These are phyloP conservation scores for Chrysemys picta DNA, from an alignment of 2,113 vertebrate genomes.

Conservation along the genomic window DNA sequence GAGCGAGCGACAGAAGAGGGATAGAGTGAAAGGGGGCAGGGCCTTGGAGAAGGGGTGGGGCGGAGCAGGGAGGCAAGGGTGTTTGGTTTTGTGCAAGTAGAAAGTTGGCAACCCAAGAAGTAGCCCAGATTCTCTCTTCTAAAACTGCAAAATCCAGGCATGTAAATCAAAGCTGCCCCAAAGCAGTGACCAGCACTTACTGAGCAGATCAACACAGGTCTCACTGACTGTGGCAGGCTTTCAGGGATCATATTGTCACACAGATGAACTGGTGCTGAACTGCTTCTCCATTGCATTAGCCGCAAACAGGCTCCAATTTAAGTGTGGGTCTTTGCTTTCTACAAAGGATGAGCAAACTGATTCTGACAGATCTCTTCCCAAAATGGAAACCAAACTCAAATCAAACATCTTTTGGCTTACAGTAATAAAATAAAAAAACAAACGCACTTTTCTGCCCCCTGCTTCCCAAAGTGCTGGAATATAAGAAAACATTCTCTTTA, in stretches of 20 bases:
- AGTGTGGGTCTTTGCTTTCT: constrained; percentile 56
- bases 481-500: background rate
- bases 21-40: too few relatives aligned
- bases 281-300: constrained; percentile 45
- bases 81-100: too few relatives aligned
- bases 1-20: too few relatives aligned
- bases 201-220: constrained; percentile 66
- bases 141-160: constrained; percentile 61
- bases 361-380: background rate
- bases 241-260: constrained; percentile 70
- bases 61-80: too few relatives aligned
- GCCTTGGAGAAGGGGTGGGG: too few relatives aligned
- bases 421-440: background rate
- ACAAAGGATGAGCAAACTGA: background rate
- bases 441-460: background rate
- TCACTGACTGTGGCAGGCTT: constrained; percentile 56
- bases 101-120: background rate
- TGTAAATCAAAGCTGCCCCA: constrained; percentile 70
- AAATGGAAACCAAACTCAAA: constrained; percentile 14
- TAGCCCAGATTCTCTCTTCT: constrained; percentile 53
- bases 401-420: background rate
- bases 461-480: background rate
- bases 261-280: constrained; percentile 75
- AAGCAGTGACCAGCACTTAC: constrained; percentile 70
- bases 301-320: constrained; percentile 42